Evolutionary conservation across 37 sponge, comb jelly and placozoan genomes (phyloP).

Genomic region (Beroe ovata): DNA sequence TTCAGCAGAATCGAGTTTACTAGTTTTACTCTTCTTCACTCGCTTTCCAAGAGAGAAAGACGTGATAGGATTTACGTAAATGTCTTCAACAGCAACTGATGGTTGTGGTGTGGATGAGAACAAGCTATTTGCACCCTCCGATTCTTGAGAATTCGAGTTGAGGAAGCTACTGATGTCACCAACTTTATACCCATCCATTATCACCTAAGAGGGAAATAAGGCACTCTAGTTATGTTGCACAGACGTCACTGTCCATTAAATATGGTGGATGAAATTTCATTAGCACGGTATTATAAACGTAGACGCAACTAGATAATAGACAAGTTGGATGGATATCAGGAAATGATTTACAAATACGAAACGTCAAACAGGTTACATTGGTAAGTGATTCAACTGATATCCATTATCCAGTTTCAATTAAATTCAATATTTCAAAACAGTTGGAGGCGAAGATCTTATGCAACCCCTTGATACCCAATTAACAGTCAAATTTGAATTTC

Average conservation of each 20-base stretch:
- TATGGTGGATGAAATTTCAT: no score
- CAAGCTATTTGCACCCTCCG: not conserved
- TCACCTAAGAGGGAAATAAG: no score
- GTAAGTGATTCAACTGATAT: not conserved
- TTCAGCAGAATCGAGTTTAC: not conserved
- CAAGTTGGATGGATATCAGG: not conserved
- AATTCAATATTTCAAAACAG: not conserved
- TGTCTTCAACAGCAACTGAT: conserved; percentile 26
- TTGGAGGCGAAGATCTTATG: no score
- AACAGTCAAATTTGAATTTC: no score
- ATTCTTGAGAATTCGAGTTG: not conserved
- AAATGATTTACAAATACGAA: not conserved
- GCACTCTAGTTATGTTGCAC: no score
- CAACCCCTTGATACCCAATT: no score
- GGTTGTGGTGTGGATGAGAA: not conserved
- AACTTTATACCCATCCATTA: conserved; percentile 45
- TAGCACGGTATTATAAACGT: no score
- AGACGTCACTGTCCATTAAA: no score
- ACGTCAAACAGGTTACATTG: not conserved
- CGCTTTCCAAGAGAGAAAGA: not conserved
- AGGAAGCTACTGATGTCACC: conserved; percentile 49
- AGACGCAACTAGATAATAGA: no score
- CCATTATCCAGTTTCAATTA: not conserved
- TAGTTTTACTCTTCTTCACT: not conserved
- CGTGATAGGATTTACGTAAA: conserved; percentile 12